Conservation (phyloP, 2,113 vertebrate species). For the Triplophysa rosa region DNA sequence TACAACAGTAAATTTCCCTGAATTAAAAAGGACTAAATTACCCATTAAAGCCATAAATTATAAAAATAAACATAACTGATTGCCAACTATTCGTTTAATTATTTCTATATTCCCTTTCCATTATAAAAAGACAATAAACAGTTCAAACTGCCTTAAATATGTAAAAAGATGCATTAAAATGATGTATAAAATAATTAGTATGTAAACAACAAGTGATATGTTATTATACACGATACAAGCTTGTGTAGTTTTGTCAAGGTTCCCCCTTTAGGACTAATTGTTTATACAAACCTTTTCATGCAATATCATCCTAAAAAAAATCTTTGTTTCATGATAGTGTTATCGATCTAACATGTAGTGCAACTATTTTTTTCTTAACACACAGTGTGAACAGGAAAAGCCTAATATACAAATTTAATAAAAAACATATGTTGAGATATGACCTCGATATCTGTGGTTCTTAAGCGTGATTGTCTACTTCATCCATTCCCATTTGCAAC, state of each 20-base stretch:
- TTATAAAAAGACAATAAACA: not conserved
- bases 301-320: not conserved
- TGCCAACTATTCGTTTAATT: not conserved
- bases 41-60: constrained; percentile 24
- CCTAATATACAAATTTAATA: not conserved
- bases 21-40: constrained; percentile 5
- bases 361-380: constrained; percentile 18
- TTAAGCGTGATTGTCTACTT: constrained; percentile 68
- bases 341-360: constrained; percentile 23
- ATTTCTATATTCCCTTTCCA: not conserved
- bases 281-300: constrained; percentile 4
- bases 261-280: not conserved
- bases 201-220: constrained; percentile 22
- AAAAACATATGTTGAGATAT: not conserved
- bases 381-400: not conserved
- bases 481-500: constrained; percentile 65
- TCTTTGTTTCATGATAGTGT: not conserved
- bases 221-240: not conserved
- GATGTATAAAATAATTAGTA: constrained; percentile 1
- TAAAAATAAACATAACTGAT: not conserved
- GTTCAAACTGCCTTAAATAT: not conserved
- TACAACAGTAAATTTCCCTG: constrained; percentile 4
- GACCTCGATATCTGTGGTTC: constrained; percentile 61
- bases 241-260: not conserved
- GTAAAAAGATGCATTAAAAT: not conserved